Percentiles rank a stretch among this genome's conserved stretches.
Evolutionary conservation across 1,140 invertebrate species (phyloP).

Genomic region (Adelges cooleyi): DNA sequence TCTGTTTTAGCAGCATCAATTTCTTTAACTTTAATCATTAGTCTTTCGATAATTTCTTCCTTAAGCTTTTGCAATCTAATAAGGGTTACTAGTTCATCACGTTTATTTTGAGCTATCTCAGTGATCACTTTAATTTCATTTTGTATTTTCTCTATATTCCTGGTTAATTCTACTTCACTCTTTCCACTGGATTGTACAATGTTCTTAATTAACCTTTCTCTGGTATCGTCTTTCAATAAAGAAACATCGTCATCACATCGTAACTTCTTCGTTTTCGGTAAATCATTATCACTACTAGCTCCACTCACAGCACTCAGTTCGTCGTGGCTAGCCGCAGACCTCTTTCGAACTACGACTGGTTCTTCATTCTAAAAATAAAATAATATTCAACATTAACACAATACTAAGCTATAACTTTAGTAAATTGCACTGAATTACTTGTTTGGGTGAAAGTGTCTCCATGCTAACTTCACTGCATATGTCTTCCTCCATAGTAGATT

Average conservation of each 20-base stretch:
- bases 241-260: not conserved
- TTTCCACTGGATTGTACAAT: constrained; percentile 19
- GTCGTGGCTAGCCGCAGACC: constrained; percentile 22
- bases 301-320: constrained; percentile 20
- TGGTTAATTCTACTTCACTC: constrained; percentile 9
- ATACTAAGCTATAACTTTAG: not conserved
- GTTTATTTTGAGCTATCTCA: constrained; percentile 22
- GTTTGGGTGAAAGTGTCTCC: constrained; percentile 21
- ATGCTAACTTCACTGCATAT: constrained; percentile 14
- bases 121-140: constrained; percentile 24
- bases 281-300: constrained; percentile 23
- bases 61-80: constrained; percentile 21
- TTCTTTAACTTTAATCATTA: constrained; percentile 18
- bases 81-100: constrained; percentile 12
- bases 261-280: constrained; percentile 11
- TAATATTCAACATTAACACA: not conserved
- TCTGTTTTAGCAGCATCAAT: constrained; percentile 8
- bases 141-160: constrained; percentile 20
- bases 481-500: not conserved
- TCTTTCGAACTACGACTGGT: constrained; percentile 8
- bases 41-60: constrained; percentile 20
- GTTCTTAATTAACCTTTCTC: constrained; percentile 15
- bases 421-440: not conserved
- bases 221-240: constrained; percentile 18
- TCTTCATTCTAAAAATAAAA: constrained; percentile 9